phyloP scores from a whole-genome alignment of 2,797 vertebrate genomes.

The Botia almorhae region DNA sequence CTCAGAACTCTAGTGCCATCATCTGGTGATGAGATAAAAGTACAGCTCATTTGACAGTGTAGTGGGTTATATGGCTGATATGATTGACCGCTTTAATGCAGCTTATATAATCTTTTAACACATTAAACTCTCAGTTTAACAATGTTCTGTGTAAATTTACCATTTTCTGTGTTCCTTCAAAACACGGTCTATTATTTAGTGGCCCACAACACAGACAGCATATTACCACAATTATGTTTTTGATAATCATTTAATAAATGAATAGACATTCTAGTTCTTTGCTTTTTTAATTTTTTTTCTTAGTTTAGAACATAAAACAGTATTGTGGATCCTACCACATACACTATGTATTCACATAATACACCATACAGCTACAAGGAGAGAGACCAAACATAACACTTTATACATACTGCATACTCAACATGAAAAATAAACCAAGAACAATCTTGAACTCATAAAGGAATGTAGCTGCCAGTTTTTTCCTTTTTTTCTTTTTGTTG shows the following conservation, averaged over 20 bases:
- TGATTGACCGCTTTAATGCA: too few species aligned
- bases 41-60: too few species aligned
- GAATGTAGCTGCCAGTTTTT: constrained; percentile 86
- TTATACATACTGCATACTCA: constrained; percentile 88
- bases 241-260: background rate
- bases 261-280: constrained; percentile 67
- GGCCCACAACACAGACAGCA: background rate
- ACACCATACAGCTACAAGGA: constrained; percentile 88
- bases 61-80: too few species aligned
- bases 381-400: constrained; percentile 82
- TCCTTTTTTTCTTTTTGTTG: constrained; percentile 54
- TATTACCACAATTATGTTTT: background rate
- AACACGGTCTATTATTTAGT: background rate
- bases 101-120: too few species aligned
- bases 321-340: constrained; percentile 84
- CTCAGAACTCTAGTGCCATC: too few species aligned
- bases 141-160: too few species aligned
- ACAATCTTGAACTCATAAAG: constrained; percentile 80
- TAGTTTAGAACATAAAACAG: constrained; percentile 84
- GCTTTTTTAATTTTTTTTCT: constrained; percentile 75
- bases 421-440: constrained; percentile 83
- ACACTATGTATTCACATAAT: constrained; percentile 89
- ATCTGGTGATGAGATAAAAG: too few species aligned
- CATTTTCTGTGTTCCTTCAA: too few species aligned
- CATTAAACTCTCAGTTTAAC: too few species aligned